Conservation (phyloP, 1,140 invertebrate genomes). For the Drosophila busckii region DNA sequence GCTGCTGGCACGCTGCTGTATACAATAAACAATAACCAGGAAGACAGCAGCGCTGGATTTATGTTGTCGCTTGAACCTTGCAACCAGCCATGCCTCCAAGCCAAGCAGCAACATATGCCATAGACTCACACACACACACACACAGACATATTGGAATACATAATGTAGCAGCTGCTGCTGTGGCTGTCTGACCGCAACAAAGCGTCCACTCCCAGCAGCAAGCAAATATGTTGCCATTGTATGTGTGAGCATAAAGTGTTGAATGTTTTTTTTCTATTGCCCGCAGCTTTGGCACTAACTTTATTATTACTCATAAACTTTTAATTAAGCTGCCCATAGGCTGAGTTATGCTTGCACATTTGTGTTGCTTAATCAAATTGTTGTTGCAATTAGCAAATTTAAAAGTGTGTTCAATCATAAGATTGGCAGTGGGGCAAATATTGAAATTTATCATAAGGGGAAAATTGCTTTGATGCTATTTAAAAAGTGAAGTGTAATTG, state of each 20-base stretch:
- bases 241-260: slow-evolving; percentile 27
- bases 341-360: slow-evolving; percentile 10
- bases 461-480: too few relatives aligned
- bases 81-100: too few relatives aligned
- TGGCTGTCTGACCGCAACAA: slow-evolving; percentile 39
- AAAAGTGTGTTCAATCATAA: too few relatives aligned
- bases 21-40: slow-evolving; percentile 67
- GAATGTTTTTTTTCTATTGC: slow-evolving; percentile 42
- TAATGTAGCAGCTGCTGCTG: slow-evolving; percentile 27
- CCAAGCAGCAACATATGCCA: too few relatives aligned
- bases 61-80: slow-evolving; percentile 56
- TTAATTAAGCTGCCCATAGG: slow-evolving; percentile 48
- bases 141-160: neutral
- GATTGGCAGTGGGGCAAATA: too few relatives aligned
- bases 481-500: too few relatives aligned
- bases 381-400: too few relatives aligned
- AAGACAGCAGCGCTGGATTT: slow-evolving; percentile 60
- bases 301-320: slow-evolving; percentile 46
- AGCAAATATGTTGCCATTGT: slow-evolving; percentile 1
- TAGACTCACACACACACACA: neutral
- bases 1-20: slow-evolving; percentile 31
- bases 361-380: too few relatives aligned
- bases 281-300: slow-evolving; percentile 53
- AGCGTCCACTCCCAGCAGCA: slow-evolving; percentile 8
- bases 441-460: too few relatives aligned